Evolutionary conservation across 2,113 vertebrate genomes (phyloP).

Genomic region (Tricholaema leucomelas): DNA sequence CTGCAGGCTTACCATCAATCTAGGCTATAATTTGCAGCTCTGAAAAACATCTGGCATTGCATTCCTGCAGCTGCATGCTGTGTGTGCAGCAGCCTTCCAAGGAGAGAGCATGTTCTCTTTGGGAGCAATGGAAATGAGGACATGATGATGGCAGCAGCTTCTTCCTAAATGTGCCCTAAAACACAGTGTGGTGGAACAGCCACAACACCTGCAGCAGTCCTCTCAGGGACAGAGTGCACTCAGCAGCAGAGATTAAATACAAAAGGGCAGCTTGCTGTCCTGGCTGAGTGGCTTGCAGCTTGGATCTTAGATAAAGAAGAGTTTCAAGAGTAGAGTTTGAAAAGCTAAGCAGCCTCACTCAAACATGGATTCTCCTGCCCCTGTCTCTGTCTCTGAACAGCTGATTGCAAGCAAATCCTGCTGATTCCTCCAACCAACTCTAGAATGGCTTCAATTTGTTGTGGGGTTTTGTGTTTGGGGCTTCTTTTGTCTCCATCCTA

Average conservation of each 20-base stretch:
- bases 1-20: not conserved
- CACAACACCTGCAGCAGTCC: not conserved
- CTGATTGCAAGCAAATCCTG: not conserved
- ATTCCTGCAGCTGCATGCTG: constrained; percentile 29
- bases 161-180: constrained; percentile 6
- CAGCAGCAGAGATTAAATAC: constrained; percentile 30
- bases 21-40: not conserved
- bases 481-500: not conserved
- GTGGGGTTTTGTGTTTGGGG: not conserved
- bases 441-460: not conserved
- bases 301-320: constrained; percentile 43
- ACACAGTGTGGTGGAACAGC: not conserved
- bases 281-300: constrained; percentile 35
- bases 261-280: constrained; percentile 24
- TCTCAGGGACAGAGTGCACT: constrained; percentile 21
- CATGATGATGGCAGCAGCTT: not conserved
- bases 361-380: not conserved
- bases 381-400: not conserved
- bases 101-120: not conserved
- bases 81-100: not conserved
- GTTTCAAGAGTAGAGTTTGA: constrained; percentile 15
- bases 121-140: constrained; percentile 4
- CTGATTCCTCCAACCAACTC: not conserved
- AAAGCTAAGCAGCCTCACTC: not conserved
- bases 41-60: not conserved